phyloP scores from a whole-genome alignment of 2,797 vertebrate genomes.

The Chiroxiphia lanceolata region DNA sequence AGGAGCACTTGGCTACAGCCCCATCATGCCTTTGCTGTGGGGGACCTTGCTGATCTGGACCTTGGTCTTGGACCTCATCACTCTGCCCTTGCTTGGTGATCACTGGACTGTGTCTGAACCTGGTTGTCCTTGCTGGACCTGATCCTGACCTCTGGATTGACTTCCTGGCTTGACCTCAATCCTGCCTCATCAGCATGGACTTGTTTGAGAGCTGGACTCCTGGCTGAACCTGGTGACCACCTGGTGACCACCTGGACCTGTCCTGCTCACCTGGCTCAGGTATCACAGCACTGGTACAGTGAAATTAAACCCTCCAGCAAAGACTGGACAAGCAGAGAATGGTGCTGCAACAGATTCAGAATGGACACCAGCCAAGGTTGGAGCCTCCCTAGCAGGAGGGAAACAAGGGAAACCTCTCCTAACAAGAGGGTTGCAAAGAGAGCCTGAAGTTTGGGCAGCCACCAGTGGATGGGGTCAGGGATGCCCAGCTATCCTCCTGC shows the following conservation, averaged over 20 bases:
- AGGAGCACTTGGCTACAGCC: neutral
- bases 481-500: fast-evolving
- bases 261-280: neutral
- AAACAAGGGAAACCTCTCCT: neutral
- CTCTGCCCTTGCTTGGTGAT: neutral
- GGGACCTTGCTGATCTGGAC: neutral
- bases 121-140: neutral
- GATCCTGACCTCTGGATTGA: neutral
- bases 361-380: neutral
- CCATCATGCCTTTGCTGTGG: neutral
- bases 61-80: fast-evolving
- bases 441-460: neutral
- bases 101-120: neutral
- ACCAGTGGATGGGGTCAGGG: neutral
- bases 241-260: neutral
- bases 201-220: neutral
- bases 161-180: neutral
- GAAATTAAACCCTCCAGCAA: neutral
- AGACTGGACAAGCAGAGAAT: neutral
- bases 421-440: neutral
- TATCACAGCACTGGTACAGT: neutral
- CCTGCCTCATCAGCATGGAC: neutral
- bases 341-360: neutral
- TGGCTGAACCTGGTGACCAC: neutral
- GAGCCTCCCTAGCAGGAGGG: neutral